Evolutionary conservation across 2,113 vertebrate species (phyloP).

Genomic region (Cyprinodon tularosa): DNA sequence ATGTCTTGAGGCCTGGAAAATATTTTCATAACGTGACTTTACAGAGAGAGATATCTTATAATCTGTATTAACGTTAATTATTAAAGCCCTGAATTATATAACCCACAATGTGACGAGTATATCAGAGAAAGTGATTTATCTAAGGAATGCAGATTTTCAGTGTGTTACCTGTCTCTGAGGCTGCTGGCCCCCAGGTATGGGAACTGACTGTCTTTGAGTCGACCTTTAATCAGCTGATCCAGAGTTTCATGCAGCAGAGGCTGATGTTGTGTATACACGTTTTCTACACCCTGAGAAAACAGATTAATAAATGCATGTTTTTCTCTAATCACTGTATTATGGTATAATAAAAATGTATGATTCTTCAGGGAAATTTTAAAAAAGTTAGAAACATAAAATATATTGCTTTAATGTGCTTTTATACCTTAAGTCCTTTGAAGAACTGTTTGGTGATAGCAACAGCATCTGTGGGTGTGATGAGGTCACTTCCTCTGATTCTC

Average conservation of each 20-base stretch:
- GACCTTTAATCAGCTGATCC: constrained; percentile 95
- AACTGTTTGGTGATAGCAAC: constrained; percentile 98
- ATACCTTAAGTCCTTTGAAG: constrained; percentile 97
- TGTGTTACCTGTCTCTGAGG: constrained; percentile 77
- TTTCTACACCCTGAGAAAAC: constrained; percentile 89
- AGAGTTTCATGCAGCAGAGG: constrained; percentile 92
- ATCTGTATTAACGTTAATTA: neutral
- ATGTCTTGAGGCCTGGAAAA: constrained; percentile 90
- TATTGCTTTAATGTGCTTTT: constrained; percentile 3
- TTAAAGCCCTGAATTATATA: neutral
- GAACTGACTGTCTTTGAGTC: constrained; percentile 92
- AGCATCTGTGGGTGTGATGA: constrained; percentile 91
- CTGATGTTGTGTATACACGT: constrained; percentile 95
- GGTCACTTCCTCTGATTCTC: constrained; percentile 90
- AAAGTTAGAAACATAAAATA: neutral
- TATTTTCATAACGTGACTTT: neutral
- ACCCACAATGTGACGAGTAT: neutral
- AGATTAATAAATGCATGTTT: constrained; percentile 2
- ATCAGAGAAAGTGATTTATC: neutral
- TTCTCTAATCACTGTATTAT: neutral
- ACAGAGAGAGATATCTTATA: neutral
- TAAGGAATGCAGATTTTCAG: neutral
- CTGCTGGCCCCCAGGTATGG: constrained; percentile 93
- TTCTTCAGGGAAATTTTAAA: neutral
- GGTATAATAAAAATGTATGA: neutral